Percentiles rank a stretch among this genome's conserved stretches.
phyloP scores from a whole-genome alignment of 2,113 vertebrate species.

The Candoia aspera region DNA sequence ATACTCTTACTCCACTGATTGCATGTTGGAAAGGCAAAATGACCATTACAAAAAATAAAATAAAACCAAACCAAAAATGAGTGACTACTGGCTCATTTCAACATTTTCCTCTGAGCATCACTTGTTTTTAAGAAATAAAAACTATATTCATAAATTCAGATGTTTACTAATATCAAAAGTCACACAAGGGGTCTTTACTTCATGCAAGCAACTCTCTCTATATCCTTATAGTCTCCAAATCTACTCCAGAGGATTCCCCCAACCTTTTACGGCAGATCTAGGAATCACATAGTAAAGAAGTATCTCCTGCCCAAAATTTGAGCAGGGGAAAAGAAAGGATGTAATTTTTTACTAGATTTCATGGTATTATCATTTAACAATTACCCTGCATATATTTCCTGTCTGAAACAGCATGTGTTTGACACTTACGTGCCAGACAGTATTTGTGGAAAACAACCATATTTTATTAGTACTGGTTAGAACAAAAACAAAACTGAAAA shows the following conservation, averaged over 20 bases:
- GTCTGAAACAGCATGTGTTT: slow-evolving; percentile 19
- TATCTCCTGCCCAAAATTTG: neutral
- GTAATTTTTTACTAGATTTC: slow-evolving; percentile 6
- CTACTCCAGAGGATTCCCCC: neutral
- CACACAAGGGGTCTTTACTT: too few relatives aligned
- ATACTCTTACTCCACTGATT: too few relatives aligned
- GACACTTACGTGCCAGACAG: slow-evolving; percentile 4
- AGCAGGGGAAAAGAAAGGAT: neutral
- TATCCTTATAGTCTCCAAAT: neutral
- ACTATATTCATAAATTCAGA: too few relatives aligned
- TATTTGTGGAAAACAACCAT: neutral
- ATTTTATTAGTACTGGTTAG: neutral
- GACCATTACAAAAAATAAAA: too few relatives aligned
- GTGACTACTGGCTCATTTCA: too few relatives aligned
- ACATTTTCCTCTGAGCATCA: too few relatives aligned
- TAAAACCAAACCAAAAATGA: too few relatives aligned
- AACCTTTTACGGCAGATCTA: neutral
- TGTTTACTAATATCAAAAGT: too few relatives aligned
- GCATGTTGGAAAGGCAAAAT: too few relatives aligned
- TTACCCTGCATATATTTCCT: slow-evolving; percentile 1
- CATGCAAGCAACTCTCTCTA: neutral
- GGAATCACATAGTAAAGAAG: neutral
- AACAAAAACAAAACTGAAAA: slow-evolving; percentile 4
- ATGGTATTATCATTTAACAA: slow-evolving; percentile 15
- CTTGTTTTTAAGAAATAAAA: too few relatives aligned